Evolutionary conservation across 2,797 vertebrate genomes (phyloP), one percentile per base, ranked within the genome.

Genomic region (Malurus leucopterus): DNA sequence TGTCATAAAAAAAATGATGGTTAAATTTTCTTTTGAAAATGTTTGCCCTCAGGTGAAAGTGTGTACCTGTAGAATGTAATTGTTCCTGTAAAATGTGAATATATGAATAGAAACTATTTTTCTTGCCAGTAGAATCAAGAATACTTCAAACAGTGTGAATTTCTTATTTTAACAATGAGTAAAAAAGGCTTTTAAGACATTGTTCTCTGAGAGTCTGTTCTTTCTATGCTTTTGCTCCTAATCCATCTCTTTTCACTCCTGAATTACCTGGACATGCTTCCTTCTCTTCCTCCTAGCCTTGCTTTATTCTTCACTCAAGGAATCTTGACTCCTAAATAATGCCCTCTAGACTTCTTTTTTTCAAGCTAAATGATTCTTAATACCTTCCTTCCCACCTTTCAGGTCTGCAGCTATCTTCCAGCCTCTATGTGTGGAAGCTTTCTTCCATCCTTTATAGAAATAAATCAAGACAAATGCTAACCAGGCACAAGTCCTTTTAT

Each of bases 31-130:
- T 59, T 54, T 44, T 30, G 7, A 41, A 86, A 88, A 62, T 43
- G 2, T 62, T 77, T 77, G 4, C 12, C 11, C 1, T 71, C 6
- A 16, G 27, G 16, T 0, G 0, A 59, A 54, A 40, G 4, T 41
- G 11, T 55, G 9, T 58, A 40, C 32, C 36, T 55, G 10, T 61
- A 75, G 27, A 50, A 76, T 38, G 6, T 14, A 72, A 20, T 29
- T 64, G 15, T 64, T 79, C 11, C 5, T 61, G 8, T 49, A 80
- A 51, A 90, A 49, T 32, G 15, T 29, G 36, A 65, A 50, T 68
- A 34, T 58, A 53, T 53, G 20, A 79, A 44, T 53, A 69, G 64
- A 85, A 74, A 30, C 23, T 75, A 1, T 65, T 55, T 71, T 86
- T 84, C 43, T 78, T 71, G 30, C 59, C 40, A 62, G 2, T 50